Conservation (phyloP, 2,113 vertebrate genomes). For the Hipposideros armiger region DNA sequence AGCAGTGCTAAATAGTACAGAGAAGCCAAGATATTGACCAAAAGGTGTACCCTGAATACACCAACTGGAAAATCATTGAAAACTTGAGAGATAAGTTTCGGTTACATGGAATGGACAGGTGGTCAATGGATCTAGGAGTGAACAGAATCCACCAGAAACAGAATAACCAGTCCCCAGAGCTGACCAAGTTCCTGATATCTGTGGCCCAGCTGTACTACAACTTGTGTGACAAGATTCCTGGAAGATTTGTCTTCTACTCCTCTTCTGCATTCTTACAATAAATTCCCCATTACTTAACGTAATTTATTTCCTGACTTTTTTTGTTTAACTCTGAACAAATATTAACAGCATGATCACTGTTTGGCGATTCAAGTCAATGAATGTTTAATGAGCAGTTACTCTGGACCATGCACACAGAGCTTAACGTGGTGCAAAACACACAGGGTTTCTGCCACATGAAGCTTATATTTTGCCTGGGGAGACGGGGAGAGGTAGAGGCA, state of each 20-base stretch:
- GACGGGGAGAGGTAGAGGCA: background rate
- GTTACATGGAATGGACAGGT: background rate
- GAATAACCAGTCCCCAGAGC: background rate
- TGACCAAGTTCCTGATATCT: background rate
- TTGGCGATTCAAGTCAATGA: background rate
- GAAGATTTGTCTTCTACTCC: background rate
- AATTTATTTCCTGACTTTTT: background rate
- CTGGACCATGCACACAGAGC: background rate
- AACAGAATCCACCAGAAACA: background rate
- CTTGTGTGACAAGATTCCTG: background rate
- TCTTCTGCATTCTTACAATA: background rate
- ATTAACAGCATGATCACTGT: background rate
- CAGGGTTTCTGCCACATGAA: background rate
- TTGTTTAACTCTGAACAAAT: background rate
- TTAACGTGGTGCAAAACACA: background rate
- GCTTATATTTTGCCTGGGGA: background rate
- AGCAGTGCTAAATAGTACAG: background rate
- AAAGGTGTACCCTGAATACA: background rate
- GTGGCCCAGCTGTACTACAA: background rate
- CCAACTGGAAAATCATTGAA: constrained; percentile 1
- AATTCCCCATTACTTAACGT: background rate
- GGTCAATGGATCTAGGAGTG: background rate
- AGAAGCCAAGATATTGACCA: constrained; percentile 29
- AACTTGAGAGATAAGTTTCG: background rate
- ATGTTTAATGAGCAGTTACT: background rate